Conservation (phyloP, 2,113 vertebrate genomes). For the Rallus limicola region DNA sequence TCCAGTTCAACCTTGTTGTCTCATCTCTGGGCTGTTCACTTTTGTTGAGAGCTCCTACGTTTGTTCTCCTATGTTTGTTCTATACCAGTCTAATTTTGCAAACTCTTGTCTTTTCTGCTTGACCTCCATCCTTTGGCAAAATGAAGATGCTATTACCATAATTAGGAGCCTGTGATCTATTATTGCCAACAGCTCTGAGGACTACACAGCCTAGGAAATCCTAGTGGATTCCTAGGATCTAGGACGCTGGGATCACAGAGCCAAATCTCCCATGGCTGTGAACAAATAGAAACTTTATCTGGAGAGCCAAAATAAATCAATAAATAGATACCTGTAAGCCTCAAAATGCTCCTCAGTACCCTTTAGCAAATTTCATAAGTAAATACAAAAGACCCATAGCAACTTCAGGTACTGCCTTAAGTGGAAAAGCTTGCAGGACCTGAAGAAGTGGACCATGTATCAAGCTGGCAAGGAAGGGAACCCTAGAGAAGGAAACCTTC, state of each 20-base stretch:
- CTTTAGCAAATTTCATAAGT: not conserved
- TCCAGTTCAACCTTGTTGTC: not conserved
- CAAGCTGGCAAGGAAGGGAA: not conserved
- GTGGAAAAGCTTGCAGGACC: not conserved
- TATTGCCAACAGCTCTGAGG: not conserved
- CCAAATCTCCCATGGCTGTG: fast-evolving
- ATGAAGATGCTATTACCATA: not conserved
- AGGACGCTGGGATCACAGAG: not conserved
- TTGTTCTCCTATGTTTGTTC: not conserved
- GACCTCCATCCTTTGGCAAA: not conserved
- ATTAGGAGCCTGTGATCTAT: not conserved
- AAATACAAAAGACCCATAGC: not conserved
- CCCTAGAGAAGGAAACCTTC: not conserved
- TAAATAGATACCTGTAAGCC: not conserved
- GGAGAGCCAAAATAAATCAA: not conserved
- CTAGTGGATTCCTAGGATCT: no score
- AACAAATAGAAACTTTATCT: not conserved
- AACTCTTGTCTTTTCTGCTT: not conserved
- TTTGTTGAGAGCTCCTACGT: not conserved
- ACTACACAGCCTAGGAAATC: not conserved
- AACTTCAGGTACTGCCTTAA: not conserved
- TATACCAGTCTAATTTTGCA: not conserved
- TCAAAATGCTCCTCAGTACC: not conserved
- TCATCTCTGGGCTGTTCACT: not conserved
- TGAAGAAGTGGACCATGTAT: not conserved